Conservation (phyloP, 2,888 invertebrate species). For the Drosophila falleni region DNA sequence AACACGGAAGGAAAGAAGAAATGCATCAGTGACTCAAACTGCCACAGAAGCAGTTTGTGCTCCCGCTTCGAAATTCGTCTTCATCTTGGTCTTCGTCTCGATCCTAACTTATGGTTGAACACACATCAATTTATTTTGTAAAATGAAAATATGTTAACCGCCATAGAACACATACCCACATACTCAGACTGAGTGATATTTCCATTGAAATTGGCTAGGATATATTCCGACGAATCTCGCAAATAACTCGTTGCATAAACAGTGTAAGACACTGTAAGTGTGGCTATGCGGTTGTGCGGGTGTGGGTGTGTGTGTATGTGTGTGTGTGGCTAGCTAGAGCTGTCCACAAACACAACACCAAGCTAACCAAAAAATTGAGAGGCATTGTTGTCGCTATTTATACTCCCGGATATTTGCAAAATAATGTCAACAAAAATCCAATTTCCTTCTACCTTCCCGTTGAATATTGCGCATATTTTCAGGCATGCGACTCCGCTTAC, state of each 20-base stretch:
- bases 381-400: slow-evolving; percentile 56
- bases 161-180: slow-evolving; percentile 24
- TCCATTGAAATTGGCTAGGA: slow-evolving; percentile 47
- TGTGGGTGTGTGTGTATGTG: neutral
- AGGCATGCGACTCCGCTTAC: slow-evolving; percentile 4
- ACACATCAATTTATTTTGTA: slow-evolving; percentile 64
- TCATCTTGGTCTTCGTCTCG: neutral
- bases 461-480: slow-evolving; percentile 50
- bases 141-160: slow-evolving; percentile 62
- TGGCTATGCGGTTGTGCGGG: neutral
- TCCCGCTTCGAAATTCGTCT: neutral
- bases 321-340: slow-evolving; percentile 16
- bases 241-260: slow-evolving; percentile 43
- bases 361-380: neutral
- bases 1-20: slow-evolving; percentile 19
- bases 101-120: slow-evolving; percentile 24
- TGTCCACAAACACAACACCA: slow-evolving; percentile 22
- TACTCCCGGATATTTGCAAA: slow-evolving; percentile 73
- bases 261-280: neutral
- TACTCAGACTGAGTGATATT: slow-evolving; percentile 12
- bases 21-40: slow-evolving; percentile 34
- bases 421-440: slow-evolving; percentile 80
- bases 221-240: slow-evolving; percentile 37
- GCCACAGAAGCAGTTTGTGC: slow-evolving; percentile 23
- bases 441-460: slow-evolving; percentile 77